These are phyloP conservation scores for Nemopilema nomurai DNA, from an alignment of 30 jellyfish, hydroid and myxozoan genomes.

Conservation along the genomic window DNA sequence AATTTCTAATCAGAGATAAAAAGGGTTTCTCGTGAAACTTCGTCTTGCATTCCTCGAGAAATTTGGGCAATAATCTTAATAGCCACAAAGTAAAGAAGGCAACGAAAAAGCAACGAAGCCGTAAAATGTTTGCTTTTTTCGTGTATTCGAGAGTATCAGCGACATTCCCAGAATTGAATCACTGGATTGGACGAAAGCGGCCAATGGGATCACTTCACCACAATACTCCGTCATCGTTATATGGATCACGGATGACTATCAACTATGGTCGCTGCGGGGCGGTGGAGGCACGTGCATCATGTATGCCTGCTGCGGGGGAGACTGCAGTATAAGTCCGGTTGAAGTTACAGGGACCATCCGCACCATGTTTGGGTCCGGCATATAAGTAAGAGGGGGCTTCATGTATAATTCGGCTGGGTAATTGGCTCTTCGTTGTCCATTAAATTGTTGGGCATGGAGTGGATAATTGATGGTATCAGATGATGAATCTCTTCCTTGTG, in stretches of 20 bases:
- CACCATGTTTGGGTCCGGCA: constrained; percentile 58
- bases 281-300: constrained; percentile 57
- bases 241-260: background rate
- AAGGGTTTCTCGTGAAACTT: too few species aligned
- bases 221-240: too few species aligned
- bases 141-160: background rate
- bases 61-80: too few species aligned
- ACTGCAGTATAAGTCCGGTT: constrained; percentile 9
- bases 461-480: constrained; percentile 22
- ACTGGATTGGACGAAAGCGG: background rate
- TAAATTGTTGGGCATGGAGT: constrained; percentile 14
- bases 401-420: constrained; percentile 47
- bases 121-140: background rate
- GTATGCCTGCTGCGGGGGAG: constrained; percentile 41
- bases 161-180: background rate
- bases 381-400: constrained; percentile 33
- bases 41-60: too few species aligned
- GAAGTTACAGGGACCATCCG: constrained; percentile 68
- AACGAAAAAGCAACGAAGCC: background rate
- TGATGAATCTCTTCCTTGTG: constrained; percentile 54
- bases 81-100: background rate
- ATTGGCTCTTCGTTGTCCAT: constrained; percentile 18
- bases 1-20: too few species aligned
- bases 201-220: background rate
- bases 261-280: constrained; percentile 59